phyloP scores from a whole-genome alignment of 2,797 vertebrate species.

The Carcharodon carcharias region DNA sequence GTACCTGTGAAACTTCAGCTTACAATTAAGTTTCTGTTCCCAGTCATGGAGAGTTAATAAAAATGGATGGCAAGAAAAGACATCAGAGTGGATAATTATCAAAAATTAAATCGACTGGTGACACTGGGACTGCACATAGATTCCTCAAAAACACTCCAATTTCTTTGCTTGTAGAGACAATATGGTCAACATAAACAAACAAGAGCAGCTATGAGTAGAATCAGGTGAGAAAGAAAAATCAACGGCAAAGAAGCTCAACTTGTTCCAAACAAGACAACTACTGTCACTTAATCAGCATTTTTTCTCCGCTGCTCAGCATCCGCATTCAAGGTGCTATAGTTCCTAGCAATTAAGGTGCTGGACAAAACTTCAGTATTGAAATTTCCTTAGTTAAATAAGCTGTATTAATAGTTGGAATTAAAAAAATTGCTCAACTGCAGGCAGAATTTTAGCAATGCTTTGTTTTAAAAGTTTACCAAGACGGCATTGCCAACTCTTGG shows the following conservation, averaged over 20 bases:
- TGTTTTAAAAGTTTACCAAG: background rate
- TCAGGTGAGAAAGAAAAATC: background rate
- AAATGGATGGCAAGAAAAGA: background rate
- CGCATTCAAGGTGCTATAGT: background rate
- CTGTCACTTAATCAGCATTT: background rate
- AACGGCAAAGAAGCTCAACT: background rate
- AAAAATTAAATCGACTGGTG: background rate
- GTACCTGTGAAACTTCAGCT: background rate
- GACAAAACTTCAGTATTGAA: background rate
- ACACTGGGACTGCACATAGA: background rate
- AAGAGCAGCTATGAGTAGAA: background rate
- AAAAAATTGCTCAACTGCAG: background rate
- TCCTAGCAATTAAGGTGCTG: background rate
- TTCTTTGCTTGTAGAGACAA: background rate
- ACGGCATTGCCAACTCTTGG: background rate
- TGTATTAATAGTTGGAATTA: background rate
- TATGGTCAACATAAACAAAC: background rate
- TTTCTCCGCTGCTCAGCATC: background rate
- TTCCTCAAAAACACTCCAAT: background rate
- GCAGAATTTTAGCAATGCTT: background rate
- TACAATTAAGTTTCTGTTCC: background rate
- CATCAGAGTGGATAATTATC: background rate
- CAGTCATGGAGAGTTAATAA: background rate
- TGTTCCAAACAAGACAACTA: background rate
- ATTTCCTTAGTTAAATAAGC: background rate